A percentile compares a stretch with the other conserved stretches of the same genome.
Conservation (phyloP, 1,140 invertebrate genomes). For the Choristoneura fumiferana region DNA sequence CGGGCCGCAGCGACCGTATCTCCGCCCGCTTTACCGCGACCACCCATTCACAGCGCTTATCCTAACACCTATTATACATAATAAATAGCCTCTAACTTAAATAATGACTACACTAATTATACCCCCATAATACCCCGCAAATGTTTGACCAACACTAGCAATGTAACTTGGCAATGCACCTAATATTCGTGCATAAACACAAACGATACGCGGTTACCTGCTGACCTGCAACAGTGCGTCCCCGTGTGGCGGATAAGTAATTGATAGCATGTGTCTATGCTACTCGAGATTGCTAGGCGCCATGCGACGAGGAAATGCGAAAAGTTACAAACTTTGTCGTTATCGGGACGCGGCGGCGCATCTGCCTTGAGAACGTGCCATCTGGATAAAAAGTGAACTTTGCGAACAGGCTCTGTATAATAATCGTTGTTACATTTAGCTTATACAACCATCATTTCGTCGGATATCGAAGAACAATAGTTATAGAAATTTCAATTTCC, state of each 20-base stretch:
- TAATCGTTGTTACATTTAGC: slow-evolving; percentile 16
- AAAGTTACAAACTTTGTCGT: slow-evolving; percentile 48
- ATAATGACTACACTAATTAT: slow-evolving; percentile 54
- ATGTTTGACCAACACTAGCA: not conserved
- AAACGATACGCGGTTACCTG: slow-evolving; percentile 12
- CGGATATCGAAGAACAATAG: slow-evolving; percentile 10
- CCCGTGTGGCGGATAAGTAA: slow-evolving; percentile 30
- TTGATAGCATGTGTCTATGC: slow-evolving; percentile 38
- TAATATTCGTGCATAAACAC: slow-evolving; percentile 4
- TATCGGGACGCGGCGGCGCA: slow-evolving; percentile 43
- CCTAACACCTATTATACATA: slow-evolving; percentile 58
- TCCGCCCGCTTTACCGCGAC: slow-evolving; percentile 43
- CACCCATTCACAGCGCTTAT: slow-evolving; percentile 47
- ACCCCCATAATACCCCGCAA: slow-evolving; percentile 34
- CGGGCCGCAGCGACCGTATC: slow-evolving; percentile 47
- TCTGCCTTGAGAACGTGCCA: slow-evolving; percentile 43
- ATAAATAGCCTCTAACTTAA: slow-evolving; percentile 53
- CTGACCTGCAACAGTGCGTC: slow-evolving; percentile 21
- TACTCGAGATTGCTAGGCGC: slow-evolving; percentile 31
- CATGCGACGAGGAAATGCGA: slow-evolving; percentile 43
- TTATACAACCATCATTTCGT: not conserved
- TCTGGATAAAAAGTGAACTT: slow-evolving; percentile 39
- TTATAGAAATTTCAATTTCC: slow-evolving; percentile 4
- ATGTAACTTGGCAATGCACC: not conserved
- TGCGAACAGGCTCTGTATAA: slow-evolving; percentile 16